Conservation (phyloP, 2,113 vertebrate genomes). For the Hiodon tergisus region DNA sequence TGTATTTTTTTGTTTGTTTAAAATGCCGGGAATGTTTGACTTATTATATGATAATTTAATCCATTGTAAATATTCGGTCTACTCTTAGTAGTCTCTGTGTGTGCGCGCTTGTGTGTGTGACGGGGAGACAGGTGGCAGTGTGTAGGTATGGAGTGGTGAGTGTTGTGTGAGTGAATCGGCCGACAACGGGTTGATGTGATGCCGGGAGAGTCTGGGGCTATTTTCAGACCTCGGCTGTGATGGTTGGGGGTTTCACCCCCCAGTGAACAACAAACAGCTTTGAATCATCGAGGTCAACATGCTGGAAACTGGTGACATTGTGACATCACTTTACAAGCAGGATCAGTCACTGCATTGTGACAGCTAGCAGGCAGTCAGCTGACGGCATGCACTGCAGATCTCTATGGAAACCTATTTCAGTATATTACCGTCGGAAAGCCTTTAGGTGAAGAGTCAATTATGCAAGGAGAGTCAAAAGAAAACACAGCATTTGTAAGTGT, state of each 20-base stretch:
- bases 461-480: not conserved
- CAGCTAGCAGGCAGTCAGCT: not conserved
- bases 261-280: not conserved
- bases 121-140: not conserved
- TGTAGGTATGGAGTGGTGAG: not conserved
- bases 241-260: not conserved
- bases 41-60: no score
- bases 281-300: slow-evolving; percentile 4
- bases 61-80: no score
- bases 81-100: not conserved
- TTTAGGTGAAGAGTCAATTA: not conserved
- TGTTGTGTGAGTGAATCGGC: not conserved
- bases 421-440: no score
- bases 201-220: slow-evolving; percentile 3
- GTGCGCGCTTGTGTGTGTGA: not conserved
- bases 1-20: no score
- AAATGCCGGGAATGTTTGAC: no score
- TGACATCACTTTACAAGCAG: slow-evolving; percentile 13
- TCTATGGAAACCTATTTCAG: no score
- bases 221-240: not conserved
- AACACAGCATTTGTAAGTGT: not conserved
- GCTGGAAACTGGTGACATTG: slow-evolving; percentile 5
- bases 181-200: slow-evolving; percentile 2
- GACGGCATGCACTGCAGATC: not conserved
- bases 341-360: slow-evolving; percentile 4